Evolutionary conservation across 2,113 vertebrate species (phyloP), one percentile per base, ranked within the genome.

Genomic region (Crocuta crocuta): DNA sequence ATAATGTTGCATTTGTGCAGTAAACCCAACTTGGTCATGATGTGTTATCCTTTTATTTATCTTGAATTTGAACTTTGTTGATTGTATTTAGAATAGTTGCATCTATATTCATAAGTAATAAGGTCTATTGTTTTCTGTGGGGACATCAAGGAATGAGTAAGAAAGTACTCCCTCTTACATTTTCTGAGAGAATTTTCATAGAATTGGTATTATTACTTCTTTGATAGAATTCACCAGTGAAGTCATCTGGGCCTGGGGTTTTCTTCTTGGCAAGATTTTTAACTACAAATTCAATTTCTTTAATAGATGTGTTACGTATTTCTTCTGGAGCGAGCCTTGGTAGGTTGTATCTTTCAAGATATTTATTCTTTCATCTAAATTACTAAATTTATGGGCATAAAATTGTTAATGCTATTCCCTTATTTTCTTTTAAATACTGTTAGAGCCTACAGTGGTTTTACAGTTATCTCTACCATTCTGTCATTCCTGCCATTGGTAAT

Each of bases 41-140:
- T 83, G 1, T 95, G 39, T 65, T 97, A 68, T 90, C 23, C 45
- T 86, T 91, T 85, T 74, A 73, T 66, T 58, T 91, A n/a, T 78
- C 50, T 93, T 48, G 65, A 73, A 89, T 93, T 93, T 66, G 21
- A 92, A 2, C 4, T 28, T 78, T 31, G 7, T 74, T 92, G 81
- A 84, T 79, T 94, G 91, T 86, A 70, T 81, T 86, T 70, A 94
- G 68, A 78, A 65, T 43, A 89, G 53, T 89, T 89, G 26, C 19
- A 9, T 74, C 35, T 79, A 17, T 84, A 35, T 89, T 89, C 45
- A n/a, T 58, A 24, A 61, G n/a, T 79, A 48, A 31, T 92, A 43
- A 4, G 10, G 6, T 53, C 63, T 73, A 2, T 94, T 43, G 19
- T 87, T 90, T 89, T 92, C 35, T 71, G 26, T 66, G 73, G 74